phyloP scores from a whole-genome alignment of 2,113 vertebrate genomes.

The Lophochroa leadbeateri region DNA sequence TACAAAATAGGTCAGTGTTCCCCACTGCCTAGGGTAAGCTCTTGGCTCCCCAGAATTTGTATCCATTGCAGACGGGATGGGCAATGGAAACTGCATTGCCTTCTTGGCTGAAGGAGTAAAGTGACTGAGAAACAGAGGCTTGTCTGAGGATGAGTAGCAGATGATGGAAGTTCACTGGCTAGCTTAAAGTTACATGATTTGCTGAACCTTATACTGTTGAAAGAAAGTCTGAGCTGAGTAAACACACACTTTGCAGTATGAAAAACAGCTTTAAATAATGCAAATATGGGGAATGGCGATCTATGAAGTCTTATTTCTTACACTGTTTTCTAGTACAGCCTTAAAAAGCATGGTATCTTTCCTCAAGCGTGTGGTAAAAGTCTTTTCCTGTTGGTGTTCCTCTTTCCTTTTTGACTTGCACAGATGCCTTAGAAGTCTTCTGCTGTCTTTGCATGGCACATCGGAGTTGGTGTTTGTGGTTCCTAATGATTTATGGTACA shows the following conservation, averaged over 20 bases:
- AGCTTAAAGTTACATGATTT: neutral
- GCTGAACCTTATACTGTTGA: neutral
- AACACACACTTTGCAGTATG: neutral
- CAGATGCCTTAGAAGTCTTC: neutral
- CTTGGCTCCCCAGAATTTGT: accelerated
- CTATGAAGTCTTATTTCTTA: accelerated
- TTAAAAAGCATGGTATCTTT: neutral
- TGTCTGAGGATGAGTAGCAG: neutral
- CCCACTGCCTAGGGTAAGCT: accelerated
- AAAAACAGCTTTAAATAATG: neutral
- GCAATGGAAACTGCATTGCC: accelerated
- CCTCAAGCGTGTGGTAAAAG: accelerated
- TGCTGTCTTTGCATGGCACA: accelerated
- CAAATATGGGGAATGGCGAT: neutral
- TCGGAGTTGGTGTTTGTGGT: neutral
- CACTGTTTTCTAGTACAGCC: neutral
- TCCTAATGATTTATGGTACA: neutral
- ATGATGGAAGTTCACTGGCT: neutral
- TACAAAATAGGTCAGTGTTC: neutral
- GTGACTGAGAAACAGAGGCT: neutral
- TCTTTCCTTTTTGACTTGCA: neutral
- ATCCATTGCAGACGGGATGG: neutral
- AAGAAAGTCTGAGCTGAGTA: neutral
- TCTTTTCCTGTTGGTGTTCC: neutral
- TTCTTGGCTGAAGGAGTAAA: neutral